Evolutionary conservation across 2,888 invertebrate species (phyloP).

Genomic region (Venustoraphidia nigricollis): DNA sequence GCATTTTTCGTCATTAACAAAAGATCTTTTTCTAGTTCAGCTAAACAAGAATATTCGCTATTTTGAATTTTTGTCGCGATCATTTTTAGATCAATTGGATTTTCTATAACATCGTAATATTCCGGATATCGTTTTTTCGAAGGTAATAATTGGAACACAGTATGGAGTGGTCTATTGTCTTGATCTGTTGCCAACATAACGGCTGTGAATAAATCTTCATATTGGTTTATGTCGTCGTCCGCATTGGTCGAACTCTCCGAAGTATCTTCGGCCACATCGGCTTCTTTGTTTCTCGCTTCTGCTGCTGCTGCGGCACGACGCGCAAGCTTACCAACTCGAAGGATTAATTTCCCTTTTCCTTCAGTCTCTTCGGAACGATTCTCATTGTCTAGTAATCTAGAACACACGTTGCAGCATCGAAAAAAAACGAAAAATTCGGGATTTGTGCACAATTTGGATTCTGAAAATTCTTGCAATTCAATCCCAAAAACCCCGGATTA

Average conservation of each 20-base stretch:
- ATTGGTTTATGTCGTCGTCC: slow-evolving; percentile 59
- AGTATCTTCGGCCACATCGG: slow-evolving; percentile 47
- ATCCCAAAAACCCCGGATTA: too few species aligned
- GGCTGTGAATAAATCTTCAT: slow-evolving; percentile 79
- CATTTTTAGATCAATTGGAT: slow-evolving; percentile 86
- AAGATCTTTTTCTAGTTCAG: slow-evolving; percentile 81
- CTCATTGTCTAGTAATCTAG: slow-evolving; percentile 20
- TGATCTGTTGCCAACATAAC: slow-evolving; percentile 76
- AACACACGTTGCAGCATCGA: slow-evolving; percentile 19
- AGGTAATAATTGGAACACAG: slow-evolving; percentile 81
- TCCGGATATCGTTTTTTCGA: slow-evolving; percentile 87
- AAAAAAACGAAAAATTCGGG: too few species aligned
- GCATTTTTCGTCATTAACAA: slow-evolving; percentile 87
- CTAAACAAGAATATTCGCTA: slow-evolving; percentile 58
- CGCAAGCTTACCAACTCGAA: slow-evolving; percentile 35
- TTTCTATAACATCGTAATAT: slow-evolving; percentile 86
- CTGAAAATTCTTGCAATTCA: too few species aligned
- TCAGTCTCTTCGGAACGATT: slow-evolving; percentile 30
- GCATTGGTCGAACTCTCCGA: slow-evolving; percentile 57
- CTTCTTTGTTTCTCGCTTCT: slow-evolving; percentile 21
- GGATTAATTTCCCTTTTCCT: slow-evolving; percentile 34
- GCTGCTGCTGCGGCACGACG: slow-evolving; percentile 21
- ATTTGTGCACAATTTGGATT: too few species aligned
- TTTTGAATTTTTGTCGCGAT: slow-evolving; percentile 85
- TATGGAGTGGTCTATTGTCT: slow-evolving; percentile 69